Conservation (phyloP, 1,140 invertebrate species). For the Euwallacea similis region DNA sequence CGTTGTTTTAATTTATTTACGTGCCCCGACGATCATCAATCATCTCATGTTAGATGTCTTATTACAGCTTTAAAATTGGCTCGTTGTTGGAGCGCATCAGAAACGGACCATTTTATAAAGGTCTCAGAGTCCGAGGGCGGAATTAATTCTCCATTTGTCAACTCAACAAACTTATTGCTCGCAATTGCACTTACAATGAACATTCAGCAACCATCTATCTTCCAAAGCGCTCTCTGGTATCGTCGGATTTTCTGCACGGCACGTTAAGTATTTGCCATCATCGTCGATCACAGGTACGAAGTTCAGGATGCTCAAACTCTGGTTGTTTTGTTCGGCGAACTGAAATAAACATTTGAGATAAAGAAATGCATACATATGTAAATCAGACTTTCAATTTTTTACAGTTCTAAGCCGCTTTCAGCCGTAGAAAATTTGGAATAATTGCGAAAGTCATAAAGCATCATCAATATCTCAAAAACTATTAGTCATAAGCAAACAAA, state of each 20-base stretch:
- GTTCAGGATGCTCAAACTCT: conserved; percentile 78
- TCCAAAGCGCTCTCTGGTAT: conserved; percentile 79
- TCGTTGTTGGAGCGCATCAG: too few species aligned
- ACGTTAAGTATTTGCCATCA: conserved; percentile 70
- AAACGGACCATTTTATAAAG: conserved; percentile 1
- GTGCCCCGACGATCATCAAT: too few species aligned
- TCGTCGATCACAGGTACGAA: conserved; percentile 72
- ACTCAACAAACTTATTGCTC: not conserved
- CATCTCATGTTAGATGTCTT: too few species aligned
- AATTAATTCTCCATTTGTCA: conserved; percentile 14
- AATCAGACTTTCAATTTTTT: too few species aligned
- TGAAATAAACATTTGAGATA: conserved; percentile 51
- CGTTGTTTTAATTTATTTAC: too few species aligned
- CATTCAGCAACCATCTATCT: conserved; percentile 77
- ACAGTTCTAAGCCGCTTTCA: too few species aligned
- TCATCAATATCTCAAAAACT: too few species aligned
- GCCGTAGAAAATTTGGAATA: too few species aligned
- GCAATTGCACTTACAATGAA: conserved; percentile 66
- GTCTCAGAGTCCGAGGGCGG: not conserved
- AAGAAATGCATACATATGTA: not conserved
- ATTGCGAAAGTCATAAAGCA: too few species aligned
- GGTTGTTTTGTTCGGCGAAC: conserved; percentile 80
- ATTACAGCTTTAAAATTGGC: too few species aligned
- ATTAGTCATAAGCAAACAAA: too few species aligned
- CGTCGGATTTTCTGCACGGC: conserved; percentile 73